Percentiles rank a stretch among this genome's conserved stretches.
Conservation (phyloP, 2,888 invertebrate species). For the Drosophila austrosaltans region DNA sequence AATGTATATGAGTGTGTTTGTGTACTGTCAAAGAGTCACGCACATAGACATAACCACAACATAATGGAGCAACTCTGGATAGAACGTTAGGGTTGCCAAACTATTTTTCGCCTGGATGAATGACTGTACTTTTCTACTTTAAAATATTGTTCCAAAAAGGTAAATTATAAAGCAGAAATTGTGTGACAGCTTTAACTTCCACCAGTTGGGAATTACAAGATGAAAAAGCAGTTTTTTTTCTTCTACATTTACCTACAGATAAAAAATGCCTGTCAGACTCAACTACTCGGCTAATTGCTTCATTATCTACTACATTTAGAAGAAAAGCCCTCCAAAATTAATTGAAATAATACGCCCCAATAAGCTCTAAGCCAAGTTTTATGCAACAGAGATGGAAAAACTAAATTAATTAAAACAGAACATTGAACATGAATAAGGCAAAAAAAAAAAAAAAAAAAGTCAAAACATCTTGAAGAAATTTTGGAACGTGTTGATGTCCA, state of each 20-base stretch:
- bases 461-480: constrained; percentile 11
- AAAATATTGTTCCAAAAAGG: not conserved
- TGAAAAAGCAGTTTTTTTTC: not conserved
- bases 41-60: constrained; percentile 25
- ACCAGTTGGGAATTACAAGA: constrained; percentile 14
- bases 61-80: constrained; percentile 43
- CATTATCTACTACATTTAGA: constrained; percentile 47
- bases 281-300: constrained; percentile 53
- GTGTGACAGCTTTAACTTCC: not conserved
- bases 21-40: constrained; percentile 42
- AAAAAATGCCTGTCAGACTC: not conserved
- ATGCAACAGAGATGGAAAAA: constrained; percentile 11
- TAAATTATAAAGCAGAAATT: not conserved
- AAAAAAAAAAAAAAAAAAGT: constrained; percentile 27
- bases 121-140: constrained; percentile 30
- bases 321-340: constrained; percentile 58
- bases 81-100: constrained; percentile 32
- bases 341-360: constrained; percentile 43
- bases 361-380: constrained; percentile 27
- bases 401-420: constrained; percentile 55
- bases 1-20: constrained; percentile 43
- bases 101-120: constrained; percentile 9
- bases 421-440: constrained; percentile 6
- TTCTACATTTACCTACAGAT: not conserved
- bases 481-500: constrained; percentile 60